These are phyloP conservation scores for Haliclona indistincta DNA, from an alignment of 37 sponge, comb jelly and placozoan species.

Conservation along the genomic window DNA sequence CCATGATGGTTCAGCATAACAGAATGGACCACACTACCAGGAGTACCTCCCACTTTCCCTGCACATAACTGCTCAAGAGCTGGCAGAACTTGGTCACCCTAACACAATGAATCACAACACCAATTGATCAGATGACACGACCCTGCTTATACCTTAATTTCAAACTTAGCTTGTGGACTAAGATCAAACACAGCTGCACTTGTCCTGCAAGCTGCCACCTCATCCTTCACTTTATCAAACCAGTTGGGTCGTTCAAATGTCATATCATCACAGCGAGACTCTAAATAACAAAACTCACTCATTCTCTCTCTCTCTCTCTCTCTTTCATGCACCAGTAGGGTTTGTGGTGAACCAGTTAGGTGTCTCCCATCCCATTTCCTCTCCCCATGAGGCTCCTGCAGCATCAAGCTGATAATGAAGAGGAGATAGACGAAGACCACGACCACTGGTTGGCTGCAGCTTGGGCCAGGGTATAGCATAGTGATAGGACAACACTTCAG, in stretches of 20 bases:
- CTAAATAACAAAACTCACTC: too few relatives aligned
- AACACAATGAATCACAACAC: not conserved
- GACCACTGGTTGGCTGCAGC: slow-evolving; percentile 19
- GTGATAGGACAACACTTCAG: slow-evolving; percentile 26
- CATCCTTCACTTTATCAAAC: slow-evolving; percentile 57
- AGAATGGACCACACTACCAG: slow-evolving; percentile 71
- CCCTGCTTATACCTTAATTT: slow-evolving; percentile 33
- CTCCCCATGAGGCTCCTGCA: slow-evolving; percentile 52
- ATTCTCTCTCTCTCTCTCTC: too few relatives aligned
- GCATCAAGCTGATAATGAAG: slow-evolving; percentile 34
- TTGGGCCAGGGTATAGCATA: slow-evolving; percentile 49
- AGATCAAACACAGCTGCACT: slow-evolving; percentile 78
- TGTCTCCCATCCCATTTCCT: slow-evolving; percentile 72
- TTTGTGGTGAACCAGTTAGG: slow-evolving; percentile 84
- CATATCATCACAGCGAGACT: slow-evolving; percentile 16
- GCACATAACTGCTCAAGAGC: slow-evolving; percentile 48
- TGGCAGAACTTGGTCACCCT: slow-evolving; percentile 39
- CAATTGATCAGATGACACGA: not conserved
- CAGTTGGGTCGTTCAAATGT: slow-evolving; percentile 69
- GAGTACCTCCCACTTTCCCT: slow-evolving; percentile 32
- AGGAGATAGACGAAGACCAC: slow-evolving; percentile 35
- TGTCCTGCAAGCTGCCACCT: slow-evolving; percentile 63
- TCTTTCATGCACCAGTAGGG: too few relatives aligned
- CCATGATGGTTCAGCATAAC: slow-evolving; percentile 83
- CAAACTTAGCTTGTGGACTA: slow-evolving; percentile 81